Evolutionary conservation across 1,140 invertebrate species (phyloP).

Genomic region (Lepidurus arcticus): DNA sequence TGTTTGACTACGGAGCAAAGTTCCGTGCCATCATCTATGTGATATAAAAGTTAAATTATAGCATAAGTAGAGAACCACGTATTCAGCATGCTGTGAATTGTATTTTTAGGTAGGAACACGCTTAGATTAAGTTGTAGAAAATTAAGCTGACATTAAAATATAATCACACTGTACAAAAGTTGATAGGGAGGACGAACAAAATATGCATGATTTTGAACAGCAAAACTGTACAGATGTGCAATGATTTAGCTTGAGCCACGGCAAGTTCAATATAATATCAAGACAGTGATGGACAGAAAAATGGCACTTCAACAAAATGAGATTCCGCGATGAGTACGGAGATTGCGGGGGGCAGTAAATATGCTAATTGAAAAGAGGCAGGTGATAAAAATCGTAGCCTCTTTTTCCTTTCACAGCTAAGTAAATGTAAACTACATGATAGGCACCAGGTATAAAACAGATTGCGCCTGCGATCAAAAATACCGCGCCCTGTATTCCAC

Average conservation of each 20-base stretch:
- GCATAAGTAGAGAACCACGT: background rate
- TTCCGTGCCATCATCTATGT: slow-evolving; percentile 18
- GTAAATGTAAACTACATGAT: slow-evolving; percentile 77
- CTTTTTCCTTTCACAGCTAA: slow-evolving; percentile 69
- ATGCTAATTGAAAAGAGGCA: slow-evolving; percentile 62
- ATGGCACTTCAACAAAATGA: slow-evolving; percentile 3
- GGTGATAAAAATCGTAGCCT: slow-evolving; percentile 75
- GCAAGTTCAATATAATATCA: slow-evolving; percentile 11
- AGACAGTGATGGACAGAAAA: background rate
- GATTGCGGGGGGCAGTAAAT: background rate
- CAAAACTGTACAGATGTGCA: background rate
- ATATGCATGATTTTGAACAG: background rate
- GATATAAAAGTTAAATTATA: slow-evolving; percentile 17
- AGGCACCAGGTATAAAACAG: slow-evolving; percentile 72
- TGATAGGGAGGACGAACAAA: background rate
- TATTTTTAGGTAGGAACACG: slow-evolving; percentile 10
- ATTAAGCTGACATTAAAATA: background rate
- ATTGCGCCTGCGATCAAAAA: slow-evolving; percentile 74
- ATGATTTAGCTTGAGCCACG: slow-evolving; percentile 18
- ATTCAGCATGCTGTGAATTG: background rate
- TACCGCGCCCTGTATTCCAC: slow-evolving; percentile 67
- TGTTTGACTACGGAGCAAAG: background rate
- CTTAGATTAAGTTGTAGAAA: slow-evolving; percentile 5
- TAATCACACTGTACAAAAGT: slow-evolving; percentile 7
- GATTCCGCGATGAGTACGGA: background rate